Evolutionary conservation across 2,888 invertebrate species (phyloP), one percentile per base, ranked within the genome.

Genomic region (Conops quadrifasciatus): DNA sequence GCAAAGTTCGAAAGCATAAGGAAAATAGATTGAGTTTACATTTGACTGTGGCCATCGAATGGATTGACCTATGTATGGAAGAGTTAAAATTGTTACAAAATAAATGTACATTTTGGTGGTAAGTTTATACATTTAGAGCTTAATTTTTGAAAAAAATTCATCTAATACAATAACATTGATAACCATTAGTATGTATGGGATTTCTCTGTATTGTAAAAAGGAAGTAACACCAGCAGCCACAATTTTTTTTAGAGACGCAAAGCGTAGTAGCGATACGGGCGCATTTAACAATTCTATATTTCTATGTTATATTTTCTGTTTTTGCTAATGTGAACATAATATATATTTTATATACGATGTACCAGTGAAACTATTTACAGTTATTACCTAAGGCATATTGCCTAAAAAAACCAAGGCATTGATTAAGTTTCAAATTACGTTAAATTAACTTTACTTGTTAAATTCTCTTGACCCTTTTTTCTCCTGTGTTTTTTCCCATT

Each of bases 291-390:
- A 49, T 19, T 68, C 36, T 49, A 36, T 63, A 63, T 63, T 26
- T 63, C 2, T 24, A 26, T 26, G 3, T 2, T 13, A 24, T 11
- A 58, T 21, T 11, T 21, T 53, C 2, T 53, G n/a, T 19, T 58
- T 58, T 16, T 58, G 9, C 36, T 36, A 36, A 36, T 36, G 26
- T 60, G 11, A 60, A 60, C 5, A 30, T 30, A 26, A 64, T 19
- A 49, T 64, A 49, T 49, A 45, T 63, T 45, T 21, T 19, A 43
- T 16, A 53, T 28, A 28, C 19, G 51, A 19, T 65, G 15, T 67
- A 60, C 68, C 68, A 68, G 68, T 68, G 68, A 68, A 62, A 68
- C 49, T 68, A 68, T 68, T 68, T 68, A 68, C 68, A 68, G 60
- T 56, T 67, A n/a, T 26, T 67, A 58, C 58, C 58, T 67, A 45